phyloP scores from a whole-genome alignment of 2,113 vertebrate species.

The Ibidorhyncha struthersii region DNA sequence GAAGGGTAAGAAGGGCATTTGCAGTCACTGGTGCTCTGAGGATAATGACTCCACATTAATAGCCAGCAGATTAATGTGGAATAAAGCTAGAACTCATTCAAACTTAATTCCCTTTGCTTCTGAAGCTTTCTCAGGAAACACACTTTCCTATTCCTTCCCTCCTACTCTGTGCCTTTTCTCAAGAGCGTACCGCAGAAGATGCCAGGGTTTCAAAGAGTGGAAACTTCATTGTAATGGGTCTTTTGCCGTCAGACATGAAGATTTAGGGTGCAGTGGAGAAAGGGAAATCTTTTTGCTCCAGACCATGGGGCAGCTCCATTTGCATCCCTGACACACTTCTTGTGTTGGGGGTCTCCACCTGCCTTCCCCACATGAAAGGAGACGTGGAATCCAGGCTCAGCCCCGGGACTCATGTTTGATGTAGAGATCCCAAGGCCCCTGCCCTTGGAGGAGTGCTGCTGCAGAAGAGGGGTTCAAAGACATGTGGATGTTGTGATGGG shows the following conservation, averaged over 20 bases:
- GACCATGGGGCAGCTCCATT: not conserved
- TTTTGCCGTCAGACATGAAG: not conserved
- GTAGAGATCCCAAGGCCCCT: not conserved
- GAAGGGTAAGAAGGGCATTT: not conserved
- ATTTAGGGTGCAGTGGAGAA: not conserved
- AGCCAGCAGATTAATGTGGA: not conserved
- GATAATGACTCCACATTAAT: not conserved
- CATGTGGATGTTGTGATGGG: not conserved
- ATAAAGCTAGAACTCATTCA: slow-evolving; percentile 5
- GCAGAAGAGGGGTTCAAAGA: not conserved
- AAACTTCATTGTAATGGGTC: not conserved
- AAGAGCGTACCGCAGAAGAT: not conserved
- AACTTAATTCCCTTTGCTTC: not conserved
- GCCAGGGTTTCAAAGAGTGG: not conserved
- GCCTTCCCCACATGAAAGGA: not conserved
- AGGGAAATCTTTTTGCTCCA: not conserved
- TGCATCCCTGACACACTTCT: not conserved
- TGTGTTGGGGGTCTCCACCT: not conserved
- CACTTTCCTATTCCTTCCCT: not conserved
- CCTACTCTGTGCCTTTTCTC: not conserved
- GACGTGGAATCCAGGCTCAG: not conserved
- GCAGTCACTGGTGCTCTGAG: not conserved
- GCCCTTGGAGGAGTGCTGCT: not conserved
- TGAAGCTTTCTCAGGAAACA: not conserved
- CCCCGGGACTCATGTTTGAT: accelerated